Percentiles rank a stretch among this genome's conserved stretches.
phyloP scores from a whole-genome alignment of 2,797 vertebrate species.

The Nothura maculosa region DNA sequence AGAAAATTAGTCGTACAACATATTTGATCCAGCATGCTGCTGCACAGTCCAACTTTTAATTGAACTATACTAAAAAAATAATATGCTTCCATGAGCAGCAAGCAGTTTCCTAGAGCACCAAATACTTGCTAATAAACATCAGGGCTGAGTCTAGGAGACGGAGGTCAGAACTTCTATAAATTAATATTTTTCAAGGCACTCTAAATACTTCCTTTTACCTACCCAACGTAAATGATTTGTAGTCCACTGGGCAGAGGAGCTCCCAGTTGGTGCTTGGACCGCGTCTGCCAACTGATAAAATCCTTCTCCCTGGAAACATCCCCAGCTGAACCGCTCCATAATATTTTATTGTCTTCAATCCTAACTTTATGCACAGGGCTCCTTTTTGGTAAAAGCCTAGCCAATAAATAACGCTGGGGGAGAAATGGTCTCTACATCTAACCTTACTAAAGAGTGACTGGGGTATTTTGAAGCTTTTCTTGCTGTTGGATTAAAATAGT shows the following conservation, averaged over 20 bases:
- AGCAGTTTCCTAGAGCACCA: conserved; percentile 47
- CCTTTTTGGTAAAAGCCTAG: not conserved
- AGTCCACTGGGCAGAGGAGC: conserved; percentile 34
- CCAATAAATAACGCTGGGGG: conserved; percentile 32
- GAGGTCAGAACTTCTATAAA: conserved; percentile 60
- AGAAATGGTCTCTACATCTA: not conserved
- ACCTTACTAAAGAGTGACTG: not conserved
- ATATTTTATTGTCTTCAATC: conserved; percentile 40
- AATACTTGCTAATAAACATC: conserved; percentile 53
- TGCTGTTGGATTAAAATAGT: not conserved
- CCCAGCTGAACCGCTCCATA: not conserved
- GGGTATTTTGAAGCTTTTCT: not conserved
- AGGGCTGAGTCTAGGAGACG: conserved; percentile 49
- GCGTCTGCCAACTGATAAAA: conserved; percentile 42
- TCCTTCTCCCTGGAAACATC: conserved; percentile 38
- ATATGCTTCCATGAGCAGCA: conserved; percentile 41
- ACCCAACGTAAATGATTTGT: conserved; percentile 42
- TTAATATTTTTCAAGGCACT: conserved; percentile 68
- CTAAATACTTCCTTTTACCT: conserved; percentile 57
- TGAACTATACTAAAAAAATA: conserved; percentile 65
- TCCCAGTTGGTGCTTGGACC: conserved; percentile 1
- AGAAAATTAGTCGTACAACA: conserved; percentile 60
- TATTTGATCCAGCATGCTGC: conserved; percentile 56
- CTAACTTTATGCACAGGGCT: not conserved
- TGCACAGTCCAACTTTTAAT: conserved; percentile 52